A percentile compares a stretch with the other conserved stretches of the same genome.
Conservation (phyloP, 2,888 invertebrate species). For the Vannuccia rotundouncinata region DNA sequence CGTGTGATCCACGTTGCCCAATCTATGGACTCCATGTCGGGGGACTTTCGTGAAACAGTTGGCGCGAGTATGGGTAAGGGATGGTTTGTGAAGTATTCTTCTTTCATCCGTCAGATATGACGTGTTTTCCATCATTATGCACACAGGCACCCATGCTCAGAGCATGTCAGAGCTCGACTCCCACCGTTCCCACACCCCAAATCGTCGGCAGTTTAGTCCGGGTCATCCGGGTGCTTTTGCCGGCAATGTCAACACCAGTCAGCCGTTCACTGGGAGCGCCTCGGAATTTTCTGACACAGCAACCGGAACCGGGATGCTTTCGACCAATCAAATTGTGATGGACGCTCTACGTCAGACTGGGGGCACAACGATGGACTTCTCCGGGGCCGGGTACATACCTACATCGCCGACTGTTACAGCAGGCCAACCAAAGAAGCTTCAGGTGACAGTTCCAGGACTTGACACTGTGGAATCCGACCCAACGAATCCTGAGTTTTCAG, state of each 20-base stretch:
- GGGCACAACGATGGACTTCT: not conserved
- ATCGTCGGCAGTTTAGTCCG: not conserved
- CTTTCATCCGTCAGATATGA: too few relatives aligned
- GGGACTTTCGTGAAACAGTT: not conserved
- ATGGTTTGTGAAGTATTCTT: too few relatives aligned
- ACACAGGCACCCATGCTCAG: not conserved
- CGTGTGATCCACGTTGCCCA: not conserved
- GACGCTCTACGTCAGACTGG: not conserved
- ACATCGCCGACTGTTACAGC: not conserved
- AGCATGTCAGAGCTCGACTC: not conserved
- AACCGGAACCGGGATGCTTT: not conserved
- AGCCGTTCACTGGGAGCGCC: not conserved
- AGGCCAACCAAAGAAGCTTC: not conserved
- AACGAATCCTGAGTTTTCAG: not conserved
- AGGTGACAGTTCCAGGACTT: not conserved
- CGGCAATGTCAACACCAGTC: not conserved
- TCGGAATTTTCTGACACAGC: not conserved
- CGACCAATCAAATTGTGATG: not conserved
- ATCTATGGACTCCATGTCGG: not conserved
- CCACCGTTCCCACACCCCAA: not conserved
- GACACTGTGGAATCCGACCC: not conserved
- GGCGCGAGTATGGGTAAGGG: not conserved
- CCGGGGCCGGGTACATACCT: too few relatives aligned
- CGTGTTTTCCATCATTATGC: too few relatives aligned
- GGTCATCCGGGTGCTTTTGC: not conserved